Evolutionary conservation across 1,140 invertebrate species (phyloP).

Genomic region (Meloidogyne hapla): DNA sequence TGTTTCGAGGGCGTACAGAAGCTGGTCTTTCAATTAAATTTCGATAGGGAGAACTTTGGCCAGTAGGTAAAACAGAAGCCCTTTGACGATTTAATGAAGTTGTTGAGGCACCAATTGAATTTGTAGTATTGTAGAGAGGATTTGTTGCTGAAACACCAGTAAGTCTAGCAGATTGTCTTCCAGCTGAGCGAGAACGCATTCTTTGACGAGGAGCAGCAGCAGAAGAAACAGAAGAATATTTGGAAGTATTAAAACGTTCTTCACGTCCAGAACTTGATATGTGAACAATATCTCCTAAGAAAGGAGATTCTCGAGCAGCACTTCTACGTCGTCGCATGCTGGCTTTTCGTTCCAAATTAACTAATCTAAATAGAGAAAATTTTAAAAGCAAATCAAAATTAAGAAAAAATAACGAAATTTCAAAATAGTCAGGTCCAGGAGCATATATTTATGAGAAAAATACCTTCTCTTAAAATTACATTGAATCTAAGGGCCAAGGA

Average conservation of each 20-base stretch:
- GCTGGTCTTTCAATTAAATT: conserved; percentile 19
- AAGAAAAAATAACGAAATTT: too few relatives aligned
- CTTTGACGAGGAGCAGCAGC: conserved; percentile 21
- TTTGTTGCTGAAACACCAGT: conserved; percentile 15
- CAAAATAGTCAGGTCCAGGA: too few relatives aligned
- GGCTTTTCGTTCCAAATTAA: conserved; percentile 15
- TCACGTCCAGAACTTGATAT: conserved; percentile 14
- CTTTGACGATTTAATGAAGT: background rate
- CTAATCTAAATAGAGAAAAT: conserved; percentile 14
- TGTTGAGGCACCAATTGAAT: conserved; percentile 1
- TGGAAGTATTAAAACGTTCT: conserved; percentile 23
- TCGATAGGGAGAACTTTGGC: conserved; percentile 15
- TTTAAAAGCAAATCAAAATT: background rate
- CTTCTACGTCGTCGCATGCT: conserved; percentile 14
- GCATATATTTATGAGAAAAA: too few relatives aligned
- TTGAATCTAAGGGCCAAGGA: too few relatives aligned
- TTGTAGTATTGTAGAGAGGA: conserved; percentile 17
- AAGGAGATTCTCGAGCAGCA: conserved; percentile 12
- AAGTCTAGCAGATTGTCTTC: conserved; percentile 25
- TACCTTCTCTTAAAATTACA: too few relatives aligned
- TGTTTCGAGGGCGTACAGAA: conserved; percentile 1
- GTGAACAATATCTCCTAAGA: conserved; percentile 23
- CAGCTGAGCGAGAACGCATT: conserved; percentile 30
- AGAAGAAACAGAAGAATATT: conserved; percentile 23
- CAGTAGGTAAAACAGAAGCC: conserved; percentile 10